Evolutionary conservation across 2,888 invertebrate genomes (phyloP).

Genomic region (Ophion slaviceki): DNA sequence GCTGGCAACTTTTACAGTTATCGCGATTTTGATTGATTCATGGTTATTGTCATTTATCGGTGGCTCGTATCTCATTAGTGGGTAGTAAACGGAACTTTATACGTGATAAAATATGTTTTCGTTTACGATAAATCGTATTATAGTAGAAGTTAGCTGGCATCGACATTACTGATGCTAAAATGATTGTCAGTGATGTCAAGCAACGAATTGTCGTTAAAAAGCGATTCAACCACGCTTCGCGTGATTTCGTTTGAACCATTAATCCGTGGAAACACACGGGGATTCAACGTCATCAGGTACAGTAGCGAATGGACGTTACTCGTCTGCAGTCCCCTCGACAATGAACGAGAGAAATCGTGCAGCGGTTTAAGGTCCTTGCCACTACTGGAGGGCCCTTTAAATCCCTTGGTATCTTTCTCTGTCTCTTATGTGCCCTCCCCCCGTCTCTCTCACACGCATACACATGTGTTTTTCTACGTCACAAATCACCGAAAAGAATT

Average conservation of each 20-base stretch:
- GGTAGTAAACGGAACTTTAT: background rate
- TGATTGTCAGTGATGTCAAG: background rate
- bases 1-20: too few relatives aligned
- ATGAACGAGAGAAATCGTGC: slow-evolving; percentile 27
- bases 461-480: slow-evolving; percentile 16
- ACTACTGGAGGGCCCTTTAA: slow-evolving; percentile 64
- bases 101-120: background rate
- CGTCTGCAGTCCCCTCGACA: slow-evolving; percentile 19
- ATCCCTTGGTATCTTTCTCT: slow-evolving; percentile 56
- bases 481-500: slow-evolving; percentile 38
- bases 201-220: too few relatives aligned
- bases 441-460: background rate
- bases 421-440: background rate
- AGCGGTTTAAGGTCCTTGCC: slow-evolving; percentile 56
- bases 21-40: background rate
- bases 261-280: background rate
- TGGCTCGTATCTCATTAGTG: background rate
- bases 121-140: background rate
- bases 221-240: too few relatives aligned
- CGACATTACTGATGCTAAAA: background rate
- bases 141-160: background rate
- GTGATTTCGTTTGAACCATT: background rate
- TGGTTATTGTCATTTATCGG: background rate
- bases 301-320: slow-evolving; percentile 33
- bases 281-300: background rate